phyloP scores from a whole-genome alignment of 2,888 invertebrate genomes.

The Stenchaetothrips biformis region DNA sequence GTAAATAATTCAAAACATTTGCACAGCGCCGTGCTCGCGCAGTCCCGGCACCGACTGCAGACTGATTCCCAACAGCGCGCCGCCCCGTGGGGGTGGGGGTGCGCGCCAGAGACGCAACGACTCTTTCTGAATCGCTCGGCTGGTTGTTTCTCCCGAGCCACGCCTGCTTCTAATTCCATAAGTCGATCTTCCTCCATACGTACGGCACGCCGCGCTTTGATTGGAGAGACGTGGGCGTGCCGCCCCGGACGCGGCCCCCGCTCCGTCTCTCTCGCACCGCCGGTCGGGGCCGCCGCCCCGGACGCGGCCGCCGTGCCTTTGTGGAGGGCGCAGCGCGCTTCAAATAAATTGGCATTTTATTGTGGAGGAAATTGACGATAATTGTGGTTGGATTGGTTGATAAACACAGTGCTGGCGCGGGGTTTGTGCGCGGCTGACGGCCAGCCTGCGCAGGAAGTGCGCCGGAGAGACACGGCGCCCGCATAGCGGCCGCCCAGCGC shows the following conservation, averaged over 20 bases:
- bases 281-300: neutral
- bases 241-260: too few relatives aligned
- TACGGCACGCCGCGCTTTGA: constrained; percentile 15
- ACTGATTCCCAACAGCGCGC: too few relatives aligned
- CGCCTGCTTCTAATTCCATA: neutral
- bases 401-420: constrained; percentile 9
- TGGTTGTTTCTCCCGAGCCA: neutral
- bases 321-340: constrained; percentile 16
- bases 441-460: neutral
- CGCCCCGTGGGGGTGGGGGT: too few relatives aligned
- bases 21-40: too few relatives aligned
- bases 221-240: constrained; percentile 4
- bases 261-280: neutral
- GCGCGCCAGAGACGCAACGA: too few relatives aligned
- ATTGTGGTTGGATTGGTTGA: constrained; percentile 8
- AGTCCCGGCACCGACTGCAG: too few relatives aligned
- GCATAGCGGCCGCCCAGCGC: too few relatives aligned
- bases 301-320: neutral
- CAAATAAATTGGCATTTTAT: constrained; percentile 19
- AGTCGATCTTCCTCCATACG: neutral
- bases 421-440: too few relatives aligned
- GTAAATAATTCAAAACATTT: too few relatives aligned
- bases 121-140: too few relatives aligned
- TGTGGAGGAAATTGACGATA: constrained; percentile 20
- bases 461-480: neutral